These are phyloP conservation scores for Pholis gunnellus DNA, from an alignment of 2,113 vertebrate species.

Conservation along the genomic window DNA sequence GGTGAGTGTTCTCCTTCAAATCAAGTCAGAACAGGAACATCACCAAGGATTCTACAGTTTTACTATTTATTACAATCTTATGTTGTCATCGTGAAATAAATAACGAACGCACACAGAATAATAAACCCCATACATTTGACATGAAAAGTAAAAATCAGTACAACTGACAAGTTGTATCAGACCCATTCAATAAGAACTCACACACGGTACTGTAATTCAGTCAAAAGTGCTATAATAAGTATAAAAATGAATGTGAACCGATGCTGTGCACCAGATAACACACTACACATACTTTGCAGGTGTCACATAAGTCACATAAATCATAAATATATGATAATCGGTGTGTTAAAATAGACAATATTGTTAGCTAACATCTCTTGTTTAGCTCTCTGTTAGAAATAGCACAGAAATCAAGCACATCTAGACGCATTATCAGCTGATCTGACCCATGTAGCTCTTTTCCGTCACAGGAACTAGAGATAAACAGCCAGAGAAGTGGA, in stretches of 20 bases:
- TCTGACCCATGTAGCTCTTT: background rate
- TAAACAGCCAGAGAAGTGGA: background rate
- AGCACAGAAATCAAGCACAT: background rate
- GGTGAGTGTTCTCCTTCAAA: background rate
- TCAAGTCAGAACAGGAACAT: background rate
- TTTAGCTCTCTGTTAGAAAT: background rate
- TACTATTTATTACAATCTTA: constrained; percentile 29
- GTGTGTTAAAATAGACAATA: background rate
- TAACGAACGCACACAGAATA: constrained; percentile 25
- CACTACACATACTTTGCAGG: background rate
- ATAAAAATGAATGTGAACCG: background rate
- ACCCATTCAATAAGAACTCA: constrained; percentile 2
- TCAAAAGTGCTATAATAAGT: constrained; percentile 21
- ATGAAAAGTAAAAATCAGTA: background rate
- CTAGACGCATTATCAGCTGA: background rate
- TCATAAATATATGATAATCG: background rate
- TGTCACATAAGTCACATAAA: background rate
- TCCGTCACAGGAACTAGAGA: background rate
- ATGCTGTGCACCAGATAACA: background rate
- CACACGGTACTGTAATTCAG: background rate
- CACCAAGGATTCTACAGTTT: background rate
- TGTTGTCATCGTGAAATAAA: constrained; percentile 49
- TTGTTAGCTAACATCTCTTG: background rate
- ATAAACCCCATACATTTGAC: background rate
- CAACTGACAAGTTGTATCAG: background rate